Conservation (phyloP, 2,797 vertebrate species). For the Okamejei kenojei region DNA sequence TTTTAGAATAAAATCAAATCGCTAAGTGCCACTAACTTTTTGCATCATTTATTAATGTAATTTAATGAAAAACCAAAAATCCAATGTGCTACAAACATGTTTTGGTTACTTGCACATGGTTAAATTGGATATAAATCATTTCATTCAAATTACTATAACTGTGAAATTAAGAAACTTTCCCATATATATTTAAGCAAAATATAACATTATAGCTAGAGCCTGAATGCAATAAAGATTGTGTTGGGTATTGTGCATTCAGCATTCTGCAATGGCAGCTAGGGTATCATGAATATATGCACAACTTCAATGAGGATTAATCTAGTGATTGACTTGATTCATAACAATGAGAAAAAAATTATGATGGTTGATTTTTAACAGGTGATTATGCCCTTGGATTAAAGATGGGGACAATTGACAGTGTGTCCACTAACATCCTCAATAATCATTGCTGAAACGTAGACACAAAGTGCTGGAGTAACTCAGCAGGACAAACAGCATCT, state of each 20-base stretch:
- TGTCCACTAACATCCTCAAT: neutral
- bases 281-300: neutral
- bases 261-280: neutral
- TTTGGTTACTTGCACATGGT: neutral
- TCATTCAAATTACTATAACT: neutral
- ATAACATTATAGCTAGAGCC: neutral
- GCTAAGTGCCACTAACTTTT: neutral
- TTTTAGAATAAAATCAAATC: neutral
- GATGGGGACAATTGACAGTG: neutral
- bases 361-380: neutral
- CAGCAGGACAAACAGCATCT: too few relatives aligned
- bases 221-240: neutral
- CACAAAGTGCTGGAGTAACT: too few relatives aligned
- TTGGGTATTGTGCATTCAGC: neutral
- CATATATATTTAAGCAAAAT: neutral
- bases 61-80: neutral
- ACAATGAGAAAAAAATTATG: neutral
- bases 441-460: neutral
- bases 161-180: neutral
- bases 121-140: neutral
- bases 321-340: neutral
- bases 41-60: conserved; percentile 1
- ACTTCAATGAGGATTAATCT: neutral
- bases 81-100: neutral
- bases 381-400: neutral